Percentiles rank a stretch among this genome's conserved stretches.
Evolutionary conservation across 2,888 invertebrate genomes (phyloP).

Genomic region (Epirrita christyi): DNA sequence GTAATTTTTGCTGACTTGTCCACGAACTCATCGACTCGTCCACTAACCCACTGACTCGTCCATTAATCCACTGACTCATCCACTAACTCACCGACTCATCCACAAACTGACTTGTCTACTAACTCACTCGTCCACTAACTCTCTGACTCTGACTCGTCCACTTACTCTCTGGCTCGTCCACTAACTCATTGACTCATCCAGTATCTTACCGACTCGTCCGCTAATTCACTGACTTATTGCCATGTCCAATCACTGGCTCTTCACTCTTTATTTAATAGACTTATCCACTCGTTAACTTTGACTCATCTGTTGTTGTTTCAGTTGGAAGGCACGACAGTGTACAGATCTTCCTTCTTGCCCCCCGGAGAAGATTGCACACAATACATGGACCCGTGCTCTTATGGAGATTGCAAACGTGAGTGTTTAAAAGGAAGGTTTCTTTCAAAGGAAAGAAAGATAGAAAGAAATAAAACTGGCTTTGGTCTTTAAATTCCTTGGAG

Average conservation of each 20-base stretch:
- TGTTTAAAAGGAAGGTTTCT: too few species aligned
- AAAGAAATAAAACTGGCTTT: too few species aligned
- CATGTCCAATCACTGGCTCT: background rate
- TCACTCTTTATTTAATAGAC: too few species aligned
- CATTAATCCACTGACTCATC: background rate
- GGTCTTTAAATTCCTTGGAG: too few species aligned
- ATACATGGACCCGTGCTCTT: constrained; percentile 81
- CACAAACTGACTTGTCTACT: background rate
- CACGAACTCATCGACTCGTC: too few species aligned
- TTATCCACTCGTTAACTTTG: background rate
- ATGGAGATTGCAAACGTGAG: constrained; percentile 81
- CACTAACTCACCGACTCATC: background rate
- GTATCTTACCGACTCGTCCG: background rate
- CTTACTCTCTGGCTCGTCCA: background rate
- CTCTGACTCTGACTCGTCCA: background rate
- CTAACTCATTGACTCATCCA: background rate
- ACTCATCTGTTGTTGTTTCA: constrained; percentile 38
- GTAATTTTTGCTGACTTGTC: too few species aligned
- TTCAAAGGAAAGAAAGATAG: too few species aligned
- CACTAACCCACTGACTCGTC: background rate
- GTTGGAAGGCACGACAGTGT: constrained; percentile 86
- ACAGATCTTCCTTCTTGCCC: constrained; percentile 85
- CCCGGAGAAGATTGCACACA: constrained; percentile 85
- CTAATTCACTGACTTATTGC: background rate
- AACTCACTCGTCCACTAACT: background rate